phyloP scores from a whole-genome alignment of 2,888 invertebrate species.

The Phengaris alcon region DNA sequence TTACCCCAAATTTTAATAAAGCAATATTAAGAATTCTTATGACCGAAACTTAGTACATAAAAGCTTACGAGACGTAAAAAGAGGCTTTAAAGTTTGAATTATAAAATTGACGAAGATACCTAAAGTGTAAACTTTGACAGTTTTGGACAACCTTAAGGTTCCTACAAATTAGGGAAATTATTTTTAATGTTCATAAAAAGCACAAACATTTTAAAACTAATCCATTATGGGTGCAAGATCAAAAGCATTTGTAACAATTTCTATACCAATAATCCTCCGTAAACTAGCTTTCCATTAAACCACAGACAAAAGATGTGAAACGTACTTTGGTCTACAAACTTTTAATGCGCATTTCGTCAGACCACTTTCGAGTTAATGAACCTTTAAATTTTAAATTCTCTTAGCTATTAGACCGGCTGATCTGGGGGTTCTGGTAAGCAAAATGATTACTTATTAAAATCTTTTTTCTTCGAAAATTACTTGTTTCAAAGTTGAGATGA shows the following conservation, averaged over 20 bases:
- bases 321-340: conserved; percentile 44
- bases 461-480: conserved; percentile 1
- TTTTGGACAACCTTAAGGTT: neutral
- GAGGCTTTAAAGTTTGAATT: neutral
- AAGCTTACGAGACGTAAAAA: neutral
- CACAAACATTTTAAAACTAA: neutral
- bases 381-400: conserved; percentile 43
- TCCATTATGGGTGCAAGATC: neutral
- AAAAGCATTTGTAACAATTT: neutral
- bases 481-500: neutral
- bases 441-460: conserved; percentile 30
- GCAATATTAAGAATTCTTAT: conserved; percentile 15
- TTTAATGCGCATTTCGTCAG: conserved; percentile 48
- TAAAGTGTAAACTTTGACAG: neutral
- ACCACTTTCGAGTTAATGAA: conserved; percentile 41
- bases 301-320: conserved; percentile 46
- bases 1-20: conserved; percentile 34
- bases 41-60: conserved; percentile 15
- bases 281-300: conserved; percentile 35
- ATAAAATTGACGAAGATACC: neutral
- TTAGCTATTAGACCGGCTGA: conserved; percentile 11
- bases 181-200: neutral
- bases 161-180: neutral
- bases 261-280: conserved; percentile 6
- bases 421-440: conserved; percentile 31